Base-by-base conservation (phyloP, 1,140 invertebrate genomes). In the Nephotettix cincticeps region DNA sequence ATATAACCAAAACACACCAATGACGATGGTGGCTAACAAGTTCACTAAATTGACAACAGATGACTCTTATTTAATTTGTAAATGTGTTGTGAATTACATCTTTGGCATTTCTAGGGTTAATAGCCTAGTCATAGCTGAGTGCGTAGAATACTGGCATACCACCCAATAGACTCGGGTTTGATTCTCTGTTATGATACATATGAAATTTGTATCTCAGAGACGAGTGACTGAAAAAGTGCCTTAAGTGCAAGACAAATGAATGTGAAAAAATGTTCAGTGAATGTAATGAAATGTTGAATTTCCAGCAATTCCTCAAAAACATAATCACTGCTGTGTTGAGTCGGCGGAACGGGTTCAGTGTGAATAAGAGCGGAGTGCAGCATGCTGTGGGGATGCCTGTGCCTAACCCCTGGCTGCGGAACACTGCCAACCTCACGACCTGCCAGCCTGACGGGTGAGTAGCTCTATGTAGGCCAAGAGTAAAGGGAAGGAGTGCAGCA, bases 381-480 rank as follows among this genome's bases (percentile, higher is more conserved):
- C 89, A 92, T 79, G 88, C 90, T 75, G 84, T 93, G 58, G 93
- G 92, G 1, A 85, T 86, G 51, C 84, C 87, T 36, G 84, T 89
- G 30, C 86, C 88, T 0, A 90, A 90, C 78, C 89, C 89, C 70
- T 91, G 89, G 87, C 83, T 89, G 30, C 80, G 86, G 70, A 90
- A 90, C 75, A 83, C 86, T 21, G 78, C 82, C 74, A 82, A 75
- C 76, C 82, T 72, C 78, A 81, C 30, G 80, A 83, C 19, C 19
- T 79, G 85, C 0, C 80, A 83, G 68, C 74, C 85, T 19, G 85
- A 86, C 73, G 85, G 86, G 70, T 81, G 78, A 76, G 29, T 27
- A 80, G n/a, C n/a, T n/a, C n/a, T n/a, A n/a, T n/a, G n/a, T n/a
- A n/a, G n/a, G n/a, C n/a, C n/a, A n/a, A n/a, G 81, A 89, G 29